Evolutionary conservation across 1,140 invertebrate genomes (phyloP), one percentile per base, ranked within the genome.

Genomic region (Stegodyphus dumicola): DNA sequence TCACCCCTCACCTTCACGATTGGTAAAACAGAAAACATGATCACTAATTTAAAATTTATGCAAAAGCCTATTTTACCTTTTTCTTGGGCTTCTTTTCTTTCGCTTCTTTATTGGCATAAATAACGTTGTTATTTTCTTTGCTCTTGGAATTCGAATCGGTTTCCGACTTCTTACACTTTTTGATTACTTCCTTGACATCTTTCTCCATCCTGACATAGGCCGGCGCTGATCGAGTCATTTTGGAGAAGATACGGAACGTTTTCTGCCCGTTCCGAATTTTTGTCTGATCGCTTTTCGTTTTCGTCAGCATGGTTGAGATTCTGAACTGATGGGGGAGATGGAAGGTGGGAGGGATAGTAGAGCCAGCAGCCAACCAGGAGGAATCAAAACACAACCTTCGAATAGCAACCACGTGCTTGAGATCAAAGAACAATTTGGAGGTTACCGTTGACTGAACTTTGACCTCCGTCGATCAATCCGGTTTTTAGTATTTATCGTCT

Each of bases 401-500:
- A 11, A 13, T 9, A 51, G 10, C 5, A 11, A 11, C 33, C 33
- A 51, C 69, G 17, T n/a, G 49, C 6, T 33, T 49, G 10, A 11
- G 65, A 78, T 78, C 77, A 78, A 78, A 78, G 77, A 17, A 78
- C 77, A 78, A 18, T 66, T 69, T 78, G 77, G 69, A 78, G 77
- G 77, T 77, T 33, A 33, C 33, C 33, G 33, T 33, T 49, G 67
- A 69, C n/a, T 73, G 78, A 81, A 73, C 78, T 81, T 81, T 81
- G 78, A 81, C 78, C 48, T 53, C 60, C 60, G 6, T n/a, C 51
- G 3, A 15, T 3, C 56, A 60, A 60, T 60, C 56, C 56, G 56
- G 56, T 60, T 60, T 60, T 15, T 60, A 33, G 33, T 33, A 33
- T 60, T 60, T 60, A 11, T 60, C 56, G 56, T 60, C 56, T 60